Conservation (phyloP, 2,888 invertebrate species). For the Eumacrocentrus americanus region DNA sequence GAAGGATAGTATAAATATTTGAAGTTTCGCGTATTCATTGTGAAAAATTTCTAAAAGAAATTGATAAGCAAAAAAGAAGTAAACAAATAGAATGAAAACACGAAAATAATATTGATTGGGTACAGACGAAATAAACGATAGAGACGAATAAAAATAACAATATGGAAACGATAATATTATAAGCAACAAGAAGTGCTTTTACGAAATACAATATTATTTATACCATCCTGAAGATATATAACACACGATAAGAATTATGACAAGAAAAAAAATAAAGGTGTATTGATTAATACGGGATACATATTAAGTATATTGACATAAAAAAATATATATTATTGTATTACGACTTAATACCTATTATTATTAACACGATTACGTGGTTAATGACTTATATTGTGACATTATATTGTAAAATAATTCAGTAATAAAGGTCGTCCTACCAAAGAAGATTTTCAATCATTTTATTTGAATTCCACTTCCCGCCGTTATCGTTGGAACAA, state of each 20-base stretch:
- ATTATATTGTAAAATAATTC: slow-evolving; percentile 51
- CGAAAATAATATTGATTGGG: slow-evolving; percentile 8
- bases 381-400: slow-evolving; percentile 57
- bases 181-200: slow-evolving; percentile 61
- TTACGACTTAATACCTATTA: slow-evolving; percentile 47
- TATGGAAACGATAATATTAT: slow-evolving; percentile 55
- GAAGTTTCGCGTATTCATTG: slow-evolving; percentile 21
- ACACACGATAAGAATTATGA: slow-evolving; percentile 32
- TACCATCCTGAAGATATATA: slow-evolving; percentile 52
- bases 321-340: slow-evolving; percentile 46
- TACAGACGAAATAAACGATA: slow-evolving; percentile 29
- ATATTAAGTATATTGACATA: slow-evolving; percentile 54
- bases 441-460: slow-evolving; percentile 34
- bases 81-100: slow-evolving; percentile 29
- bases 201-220: slow-evolving; percentile 59
- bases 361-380: slow-evolving; percentile 50
- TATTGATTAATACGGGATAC: slow-evolving; percentile 54
- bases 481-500: background rate
- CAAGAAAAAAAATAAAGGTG: slow-evolving; percentile 45
- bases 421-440: slow-evolving; percentile 60
- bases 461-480: slow-evolving; percentile 10
- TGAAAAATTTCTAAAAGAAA: too few species aligned
- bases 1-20: slow-evolving; percentile 34
- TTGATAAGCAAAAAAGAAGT: slow-evolving; percentile 31
- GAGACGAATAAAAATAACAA: slow-evolving; percentile 40